Conservation (phyloP, 2,888 invertebrate genomes). For the Mesodorylaimus sp. region DNA sequence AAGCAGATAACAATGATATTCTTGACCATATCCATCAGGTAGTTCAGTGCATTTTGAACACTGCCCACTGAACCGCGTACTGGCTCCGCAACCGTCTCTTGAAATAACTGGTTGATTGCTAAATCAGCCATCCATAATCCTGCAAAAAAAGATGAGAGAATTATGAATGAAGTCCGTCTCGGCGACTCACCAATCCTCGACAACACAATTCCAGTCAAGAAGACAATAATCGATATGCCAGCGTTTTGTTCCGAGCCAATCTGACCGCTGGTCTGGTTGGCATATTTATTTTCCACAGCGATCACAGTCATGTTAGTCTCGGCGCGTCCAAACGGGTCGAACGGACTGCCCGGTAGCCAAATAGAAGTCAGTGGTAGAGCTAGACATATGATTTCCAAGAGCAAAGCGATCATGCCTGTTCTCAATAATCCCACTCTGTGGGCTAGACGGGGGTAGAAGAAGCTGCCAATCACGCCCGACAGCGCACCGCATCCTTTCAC, state of each 20-base stretch:
- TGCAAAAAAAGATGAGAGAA: conserved; percentile 20
- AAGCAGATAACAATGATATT: conserved; percentile 35
- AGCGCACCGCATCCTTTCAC: conserved; percentile 34
- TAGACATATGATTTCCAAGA: conserved; percentile 11
- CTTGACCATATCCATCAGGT: conserved; percentile 37
- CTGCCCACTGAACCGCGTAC: conserved; percentile 38
- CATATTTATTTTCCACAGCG: too few relatives aligned
- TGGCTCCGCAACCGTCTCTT: conserved; percentile 35
- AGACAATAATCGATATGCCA: conserved; percentile 9
- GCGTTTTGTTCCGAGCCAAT: too few relatives aligned
- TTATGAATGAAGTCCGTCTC: neutral
- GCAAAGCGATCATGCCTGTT: conserved; percentile 29
- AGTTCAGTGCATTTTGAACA: conserved; percentile 38
- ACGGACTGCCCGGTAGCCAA: conserved; percentile 37
- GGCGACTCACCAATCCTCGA: conserved; percentile 13
- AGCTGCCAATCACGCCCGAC: conserved; percentile 36
- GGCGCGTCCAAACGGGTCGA: conserved; percentile 28
- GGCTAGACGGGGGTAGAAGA: conserved; percentile 34
- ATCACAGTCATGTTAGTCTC: too few relatives aligned
- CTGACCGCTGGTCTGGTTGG: too few relatives aligned
- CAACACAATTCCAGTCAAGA: conserved; percentile 11
- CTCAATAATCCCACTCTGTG: conserved; percentile 26
- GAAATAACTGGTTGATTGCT: conserved; percentile 37
- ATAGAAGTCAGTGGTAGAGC: conserved; percentile 23
- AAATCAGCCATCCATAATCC: conserved; percentile 41